Evolutionary conservation across 37 sponge, comb jelly and placozoan genomes (phyloP).

Genomic region (Geodia barretti): DNA sequence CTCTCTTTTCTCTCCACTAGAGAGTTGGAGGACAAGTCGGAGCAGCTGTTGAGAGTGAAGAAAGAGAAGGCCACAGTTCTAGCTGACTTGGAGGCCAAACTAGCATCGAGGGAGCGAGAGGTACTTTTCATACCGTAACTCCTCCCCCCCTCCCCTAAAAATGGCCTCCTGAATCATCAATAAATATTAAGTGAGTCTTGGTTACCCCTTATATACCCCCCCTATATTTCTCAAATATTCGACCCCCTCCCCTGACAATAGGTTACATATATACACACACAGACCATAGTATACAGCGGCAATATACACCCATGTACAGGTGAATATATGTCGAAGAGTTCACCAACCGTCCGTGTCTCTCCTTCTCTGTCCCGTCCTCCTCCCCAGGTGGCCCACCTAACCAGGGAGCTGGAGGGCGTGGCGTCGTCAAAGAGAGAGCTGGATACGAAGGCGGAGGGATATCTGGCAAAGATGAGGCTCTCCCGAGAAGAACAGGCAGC

Average conservation of each 20-base stretch:
- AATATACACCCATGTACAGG: no score
- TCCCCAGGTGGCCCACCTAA: conserved; percentile 31
- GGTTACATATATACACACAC: no score
- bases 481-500: conserved; percentile 29
- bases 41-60: conserved; percentile 43
- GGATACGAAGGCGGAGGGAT: conserved; percentile 33
- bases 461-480: conserved; percentile 25
- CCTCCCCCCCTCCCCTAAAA: neutral
- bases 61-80: conserved; percentile 35
- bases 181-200: no score
- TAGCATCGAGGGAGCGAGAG: conserved; percentile 41
- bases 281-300: no score
- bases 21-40: conserved; percentile 49
- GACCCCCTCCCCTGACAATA: neutral
- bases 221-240: no score
- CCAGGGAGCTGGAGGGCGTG: conserved; percentile 3
- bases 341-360: neutral
- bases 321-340: no score
- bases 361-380: neutral
- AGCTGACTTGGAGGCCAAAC: conserved; percentile 15
- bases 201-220: no score
- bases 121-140: conserved; percentile 2
- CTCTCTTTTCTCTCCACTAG: neutral
- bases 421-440: conserved; percentile 7
- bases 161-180: no score